phyloP scores from a whole-genome alignment of 2,888 invertebrate species.

The Drosophila helvetica region DNA sequence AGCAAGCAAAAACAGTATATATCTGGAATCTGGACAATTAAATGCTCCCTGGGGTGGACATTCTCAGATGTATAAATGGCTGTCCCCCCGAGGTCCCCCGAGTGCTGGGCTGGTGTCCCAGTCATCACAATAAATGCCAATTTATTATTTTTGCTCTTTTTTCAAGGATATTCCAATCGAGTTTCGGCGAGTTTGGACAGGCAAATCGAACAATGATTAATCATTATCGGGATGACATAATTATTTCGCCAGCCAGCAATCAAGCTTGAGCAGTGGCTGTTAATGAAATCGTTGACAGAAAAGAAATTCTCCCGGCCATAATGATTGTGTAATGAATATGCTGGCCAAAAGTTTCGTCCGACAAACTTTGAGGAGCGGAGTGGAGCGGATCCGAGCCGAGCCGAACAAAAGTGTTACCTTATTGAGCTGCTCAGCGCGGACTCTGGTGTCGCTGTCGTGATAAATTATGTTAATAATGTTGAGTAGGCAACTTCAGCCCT shows the following conservation, averaged over 20 bases:
- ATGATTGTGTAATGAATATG: slow-evolving; percentile 76
- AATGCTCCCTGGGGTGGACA: slow-evolving; percentile 52
- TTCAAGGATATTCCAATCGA: slow-evolving; percentile 17
- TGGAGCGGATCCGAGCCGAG: slow-evolving; percentile 30
- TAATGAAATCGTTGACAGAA: slow-evolving; percentile 58
- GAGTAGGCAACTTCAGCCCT: slow-evolving; percentile 60
- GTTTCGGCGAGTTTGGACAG: slow-evolving; percentile 26
- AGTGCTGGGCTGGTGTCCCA: slow-evolving; percentile 16
- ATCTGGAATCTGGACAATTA: slow-evolving; percentile 35
- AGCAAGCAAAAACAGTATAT: slow-evolving; percentile 11
- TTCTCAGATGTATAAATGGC: too few species aligned
- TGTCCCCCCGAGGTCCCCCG: background rate
- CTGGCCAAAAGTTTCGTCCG: slow-evolving; percentile 24
- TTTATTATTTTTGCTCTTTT: slow-evolving; percentile 56
- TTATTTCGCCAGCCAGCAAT: slow-evolving; percentile 56
- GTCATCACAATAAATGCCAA: slow-evolving; percentile 61
- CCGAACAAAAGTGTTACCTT: slow-evolving; percentile 73
- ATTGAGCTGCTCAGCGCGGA: slow-evolving; percentile 63
- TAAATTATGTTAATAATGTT: slow-evolving; percentile 79
- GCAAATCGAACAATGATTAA: slow-evolving; percentile 68
- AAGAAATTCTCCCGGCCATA: slow-evolving; percentile 32
- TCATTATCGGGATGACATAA: slow-evolving; percentile 68
- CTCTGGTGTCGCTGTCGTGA: slow-evolving; percentile 63
- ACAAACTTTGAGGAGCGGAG: slow-evolving; percentile 23
- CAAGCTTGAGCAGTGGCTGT: slow-evolving; percentile 28